Evolutionary conservation across 2,797 vertebrate genomes (phyloP), one percentile per base, ranked within the genome.

Genomic region (Emydoidea blandingii): DNA sequence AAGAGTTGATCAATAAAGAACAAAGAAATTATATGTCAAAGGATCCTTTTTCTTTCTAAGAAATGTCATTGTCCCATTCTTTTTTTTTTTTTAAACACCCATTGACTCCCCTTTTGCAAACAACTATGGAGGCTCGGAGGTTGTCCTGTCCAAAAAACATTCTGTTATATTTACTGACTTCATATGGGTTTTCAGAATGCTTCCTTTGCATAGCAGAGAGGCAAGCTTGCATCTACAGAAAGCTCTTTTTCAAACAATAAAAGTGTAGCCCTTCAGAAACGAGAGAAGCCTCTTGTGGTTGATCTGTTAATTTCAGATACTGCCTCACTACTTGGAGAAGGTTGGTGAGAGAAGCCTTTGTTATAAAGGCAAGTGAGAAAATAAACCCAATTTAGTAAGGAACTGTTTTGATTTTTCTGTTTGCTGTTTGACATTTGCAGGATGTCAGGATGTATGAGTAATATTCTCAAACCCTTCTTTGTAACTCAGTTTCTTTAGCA

Each of bases 1-100:
- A 96, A 87, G 56, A 92, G 89, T 62, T 85, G 83, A 44, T 25
- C 27, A 79, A 76, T n/a, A 37, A 41, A 56, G 56, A 89, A 53
- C 34, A 79, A 87, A 86, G 12, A 87, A 93, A 95, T 79, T 87
- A 81, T 12, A 50, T 84, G 21, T 1, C 25, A 78, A 76, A 79
- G 83, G 81, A 93, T 88, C 49, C 53, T 8, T 94, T 93, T 93
- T 94, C 85, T 93, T 96, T 89, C 72, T 84, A 62, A 89, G 54
- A 78, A 91, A 10, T 68, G 44, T 52, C 57, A 8, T 18, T 86
- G 19, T 9, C 21, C 12, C 47, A 50, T 6, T 62, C 50, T 92
- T 94, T n/a, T 88, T 87, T 25, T 49, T 53, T 6, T 78, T 59
- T 6, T 6, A 15, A 68, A 68, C 62, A n/a, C 8, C 16, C 6